Percentiles rank a stretch among this genome's conserved stretches.
Evolutionary conservation across 2,888 invertebrate genomes (phyloP).

Genomic region (Sipha maydis): DNA sequence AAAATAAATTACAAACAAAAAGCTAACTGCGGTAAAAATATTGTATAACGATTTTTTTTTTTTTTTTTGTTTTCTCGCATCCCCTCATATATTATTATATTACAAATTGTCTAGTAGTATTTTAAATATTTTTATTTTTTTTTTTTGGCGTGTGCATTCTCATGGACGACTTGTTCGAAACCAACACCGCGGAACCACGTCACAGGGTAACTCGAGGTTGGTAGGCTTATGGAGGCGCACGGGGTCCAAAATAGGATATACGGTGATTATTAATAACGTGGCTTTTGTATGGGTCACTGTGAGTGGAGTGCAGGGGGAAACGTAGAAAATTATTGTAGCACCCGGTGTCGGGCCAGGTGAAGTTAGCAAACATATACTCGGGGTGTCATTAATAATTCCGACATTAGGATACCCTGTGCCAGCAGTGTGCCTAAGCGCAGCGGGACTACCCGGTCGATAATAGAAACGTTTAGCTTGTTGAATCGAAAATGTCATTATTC

Average conservation of each 20-base stretch:
- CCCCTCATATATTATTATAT: neutral
- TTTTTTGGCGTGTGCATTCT: constrained; percentile 51
- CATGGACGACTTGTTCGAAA: constrained; percentile 55
- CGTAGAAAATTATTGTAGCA: constrained; percentile 46
- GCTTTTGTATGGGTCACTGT: constrained; percentile 24
- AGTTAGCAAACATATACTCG: constrained; percentile 48
- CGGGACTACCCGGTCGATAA: constrained; percentile 59
- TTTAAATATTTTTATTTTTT: constrained; percentile 12
- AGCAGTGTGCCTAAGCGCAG: constrained; percentile 40
- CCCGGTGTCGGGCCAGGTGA: constrained; percentile 53
- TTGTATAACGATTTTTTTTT: neutral
- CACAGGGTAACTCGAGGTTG: constrained; percentile 21
- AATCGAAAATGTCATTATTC: constrained; percentile 61
- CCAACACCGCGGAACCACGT: constrained; percentile 40
- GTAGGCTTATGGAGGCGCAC: constrained; percentile 1
- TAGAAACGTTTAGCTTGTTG: constrained; percentile 62
- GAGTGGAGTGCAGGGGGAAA: neutral
- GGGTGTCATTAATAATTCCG: constrained; percentile 61
- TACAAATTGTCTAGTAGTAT: constrained; percentile 17
- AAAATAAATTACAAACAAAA: constrained; percentile 27
- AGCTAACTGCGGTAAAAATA: constrained; percentile 33
- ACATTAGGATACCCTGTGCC: constrained; percentile 58
- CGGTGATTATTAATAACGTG: constrained; percentile 59
- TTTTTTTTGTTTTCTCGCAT: neutral
- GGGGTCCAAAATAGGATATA: constrained; percentile 34